Evolutionary conservation across 1,140 invertebrate genomes (phyloP).

Genomic region (Lerema accius): DNA sequence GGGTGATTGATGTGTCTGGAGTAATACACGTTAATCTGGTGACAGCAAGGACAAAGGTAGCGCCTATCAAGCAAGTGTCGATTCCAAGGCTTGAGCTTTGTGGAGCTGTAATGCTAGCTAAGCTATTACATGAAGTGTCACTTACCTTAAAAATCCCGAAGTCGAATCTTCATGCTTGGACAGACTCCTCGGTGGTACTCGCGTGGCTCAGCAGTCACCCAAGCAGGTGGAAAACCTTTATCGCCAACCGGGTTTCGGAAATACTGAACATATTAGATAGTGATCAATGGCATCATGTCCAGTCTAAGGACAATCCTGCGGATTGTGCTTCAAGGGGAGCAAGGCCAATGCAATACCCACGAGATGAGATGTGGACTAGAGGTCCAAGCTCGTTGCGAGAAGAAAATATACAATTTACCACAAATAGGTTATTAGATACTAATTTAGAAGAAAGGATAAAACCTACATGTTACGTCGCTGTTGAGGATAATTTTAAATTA

Average conservation of each 20-base stretch:
- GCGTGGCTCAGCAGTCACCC: slow-evolving; percentile 59
- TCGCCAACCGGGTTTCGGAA: slow-evolving; percentile 53
- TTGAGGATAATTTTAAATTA: slow-evolving; percentile 19
- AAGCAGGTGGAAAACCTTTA: slow-evolving; percentile 40
- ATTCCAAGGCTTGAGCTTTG: slow-evolving; percentile 59
- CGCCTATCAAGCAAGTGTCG: slow-evolving; percentile 51
- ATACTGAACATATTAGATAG: slow-evolving; percentile 48
- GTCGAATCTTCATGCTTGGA: slow-evolving; percentile 55
- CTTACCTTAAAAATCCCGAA: slow-evolving; percentile 45
- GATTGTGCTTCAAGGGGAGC: slow-evolving; percentile 70
- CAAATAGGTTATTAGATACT: slow-evolving; percentile 12
- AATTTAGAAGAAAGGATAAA: slow-evolving; percentile 25
- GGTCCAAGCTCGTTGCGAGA: slow-evolving; percentile 29
- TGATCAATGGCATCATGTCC: slow-evolving; percentile 69
- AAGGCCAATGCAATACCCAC: slow-evolving; percentile 10
- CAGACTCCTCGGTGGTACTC: slow-evolving; percentile 67
- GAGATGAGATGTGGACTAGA: slow-evolving; percentile 27
- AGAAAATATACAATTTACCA: slow-evolving; percentile 10
- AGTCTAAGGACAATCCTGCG: slow-evolving; percentile 66
- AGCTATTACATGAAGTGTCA: slow-evolving; percentile 35
- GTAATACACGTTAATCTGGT: slow-evolving; percentile 34
- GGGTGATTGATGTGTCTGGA: slow-evolving; percentile 14
- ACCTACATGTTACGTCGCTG: background rate
- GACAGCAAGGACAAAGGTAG: slow-evolving; percentile 50
- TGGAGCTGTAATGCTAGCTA: slow-evolving; percentile 48